Evolutionary conservation across 2,797 vertebrate genomes (phyloP).

Genomic region (Rhinella marina): DNA sequence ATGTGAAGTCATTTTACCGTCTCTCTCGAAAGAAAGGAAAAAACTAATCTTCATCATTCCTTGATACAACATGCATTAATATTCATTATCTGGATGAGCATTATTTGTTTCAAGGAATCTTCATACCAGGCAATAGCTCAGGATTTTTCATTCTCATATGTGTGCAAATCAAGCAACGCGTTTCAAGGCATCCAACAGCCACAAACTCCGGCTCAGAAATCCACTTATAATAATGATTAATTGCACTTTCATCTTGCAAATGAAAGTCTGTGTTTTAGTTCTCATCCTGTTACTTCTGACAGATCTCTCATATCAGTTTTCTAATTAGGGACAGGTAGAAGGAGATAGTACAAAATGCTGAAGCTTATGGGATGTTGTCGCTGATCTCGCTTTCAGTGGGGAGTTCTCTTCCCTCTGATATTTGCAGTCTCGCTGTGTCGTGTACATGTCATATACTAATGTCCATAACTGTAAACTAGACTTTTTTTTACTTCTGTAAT

Average conservation of each 20-base stretch:
- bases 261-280: slow-evolving; percentile 68
- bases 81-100: slow-evolving; percentile 52
- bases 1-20: slow-evolving; percentile 22
- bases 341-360: slow-evolving; percentile 58
- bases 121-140: slow-evolving; percentile 28
- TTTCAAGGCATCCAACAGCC: slow-evolving; percentile 56
- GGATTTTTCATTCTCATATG: slow-evolving; percentile 32
- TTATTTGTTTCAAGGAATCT: slow-evolving; percentile 54
- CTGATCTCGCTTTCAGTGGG: slow-evolving; percentile 69
- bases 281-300: slow-evolving; percentile 67
- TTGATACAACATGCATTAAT: slow-evolving; percentile 50
- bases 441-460: slow-evolving; percentile 78
- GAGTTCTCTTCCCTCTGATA: slow-evolving; percentile 70
- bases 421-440: slow-evolving; percentile 71
- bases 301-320: slow-evolving; percentile 70
- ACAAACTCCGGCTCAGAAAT: slow-evolving; percentile 58
- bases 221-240: slow-evolving; percentile 71
- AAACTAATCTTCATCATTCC: slow-evolving; percentile 28
- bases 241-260: slow-evolving; percentile 69
- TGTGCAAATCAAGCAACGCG: slow-evolving; percentile 51
- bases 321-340: slow-evolving; percentile 71
- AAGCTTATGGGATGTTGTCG: slow-evolving; percentile 58
- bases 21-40: slow-evolving; percentile 18
- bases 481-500: slow-evolving; percentile 70
- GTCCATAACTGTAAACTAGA: slow-evolving; percentile 74